Evolutionary conservation across 2,888 invertebrate species (phyloP), one percentile per base, ranked within the genome.

Genomic region (Lymantria monacha): DNA sequence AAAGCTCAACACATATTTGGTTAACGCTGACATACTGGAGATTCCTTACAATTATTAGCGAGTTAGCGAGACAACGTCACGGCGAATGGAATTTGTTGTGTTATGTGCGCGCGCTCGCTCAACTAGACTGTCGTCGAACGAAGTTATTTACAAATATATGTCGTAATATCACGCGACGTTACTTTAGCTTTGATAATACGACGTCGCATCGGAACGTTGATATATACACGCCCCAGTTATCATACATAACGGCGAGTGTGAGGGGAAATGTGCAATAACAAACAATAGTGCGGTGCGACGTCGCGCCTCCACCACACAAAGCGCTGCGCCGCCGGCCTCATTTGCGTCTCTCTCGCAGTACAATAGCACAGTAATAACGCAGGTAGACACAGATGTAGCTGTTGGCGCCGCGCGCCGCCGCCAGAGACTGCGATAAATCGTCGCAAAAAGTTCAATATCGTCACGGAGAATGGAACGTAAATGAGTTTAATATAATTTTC

Each of bases 221-320:
- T 59, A 69, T 61, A 64, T 69, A 61, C 66, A 56, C 69, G 76
- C 51, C 73, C 71, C 64, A 72, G 59, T 73, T 74, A 59, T 57
- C 53, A 48, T 47, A 55, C 46, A 44, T 48, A 42, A 54, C 46
- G 42, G 44, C 10, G 53, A 56, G 51, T 42, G 41, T 49, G 60
- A n/a, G 64, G n/a, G 8, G 30, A 65, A 70, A 65, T 60, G 51
- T 61, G 60, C 43, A 64, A 69, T 61, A 67, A 55, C 66, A 68
- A 69, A 75, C 71, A 74, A 78, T 70, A 51, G 59, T 42, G 38
- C 44, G 55, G n/a, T n/a, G n/a, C n/a, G n/a, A n/a, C n/a, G n/a
- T n/a, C n/a, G n/a, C n/a, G n/a, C n/a, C n/a, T n/a, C n/a, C n/a
- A n/a, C n/a, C n/a, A n/a, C n/a, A 53, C 56, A 53, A 41, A 49